These are phyloP conservation scores for Latrodectus hesperus DNA, from an alignment of 2,888 invertebrate genomes.

Conservation along the genomic window DNA sequence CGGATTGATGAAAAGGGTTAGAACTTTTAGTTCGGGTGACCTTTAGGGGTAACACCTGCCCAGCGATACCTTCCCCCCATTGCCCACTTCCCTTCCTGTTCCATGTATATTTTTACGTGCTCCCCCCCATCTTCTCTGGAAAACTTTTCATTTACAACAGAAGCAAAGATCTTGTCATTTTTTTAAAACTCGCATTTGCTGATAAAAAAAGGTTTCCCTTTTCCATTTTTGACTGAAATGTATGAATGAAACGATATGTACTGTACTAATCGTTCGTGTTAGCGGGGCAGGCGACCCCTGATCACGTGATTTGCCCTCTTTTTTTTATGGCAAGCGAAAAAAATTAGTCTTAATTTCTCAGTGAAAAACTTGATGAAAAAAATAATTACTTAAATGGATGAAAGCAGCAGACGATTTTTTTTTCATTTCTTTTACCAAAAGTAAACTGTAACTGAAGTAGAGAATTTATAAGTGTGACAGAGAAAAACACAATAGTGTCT, in stretches of 20 bases:
- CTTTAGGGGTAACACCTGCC: constrained; percentile 61
- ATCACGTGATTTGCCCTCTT: neutral
- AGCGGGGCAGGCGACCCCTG: constrained; percentile 7
- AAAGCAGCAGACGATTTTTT: too few relatives aligned
- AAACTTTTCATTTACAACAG: constrained; percentile 34
- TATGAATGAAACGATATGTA: constrained; percentile 48
- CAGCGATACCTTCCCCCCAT: constrained; percentile 12
- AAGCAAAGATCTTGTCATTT: constrained; percentile 30
- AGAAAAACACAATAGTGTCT: too few relatives aligned
- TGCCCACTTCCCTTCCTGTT: constrained; percentile 44
- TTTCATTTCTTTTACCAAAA: too few relatives aligned
- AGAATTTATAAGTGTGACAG: too few relatives aligned
- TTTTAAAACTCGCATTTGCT: constrained; percentile 3
- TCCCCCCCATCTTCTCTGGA: constrained; percentile 10
- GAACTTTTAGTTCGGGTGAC: constrained; percentile 62
- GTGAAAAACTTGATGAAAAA: too few relatives aligned
- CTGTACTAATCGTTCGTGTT: constrained; percentile 60
- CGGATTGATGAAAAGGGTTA: constrained; percentile 60
- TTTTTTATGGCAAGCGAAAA: too few relatives aligned
- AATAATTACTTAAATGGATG: too few relatives aligned
- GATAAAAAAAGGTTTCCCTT: constrained; percentile 38
- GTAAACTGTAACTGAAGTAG: too few relatives aligned
- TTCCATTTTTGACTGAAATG: constrained; percentile 36
- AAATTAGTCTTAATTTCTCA: too few relatives aligned
- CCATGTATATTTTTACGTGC: neutral